Evolutionary conservation across 2,888 invertebrate species (phyloP).

Genomic region (Bimastos eiseni): DNA sequence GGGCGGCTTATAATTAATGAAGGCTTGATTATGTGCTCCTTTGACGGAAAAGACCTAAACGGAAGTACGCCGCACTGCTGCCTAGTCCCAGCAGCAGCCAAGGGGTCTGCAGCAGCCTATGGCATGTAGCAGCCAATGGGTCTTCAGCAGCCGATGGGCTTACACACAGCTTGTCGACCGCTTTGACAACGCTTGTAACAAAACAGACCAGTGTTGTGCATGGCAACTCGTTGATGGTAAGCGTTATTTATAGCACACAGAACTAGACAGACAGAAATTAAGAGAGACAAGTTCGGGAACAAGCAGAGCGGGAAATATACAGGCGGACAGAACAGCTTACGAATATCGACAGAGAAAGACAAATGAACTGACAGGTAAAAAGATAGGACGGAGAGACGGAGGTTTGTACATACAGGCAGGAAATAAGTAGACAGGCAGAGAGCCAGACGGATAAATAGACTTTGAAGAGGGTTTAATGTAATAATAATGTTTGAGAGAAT

Average conservation of each 20-base stretch:
- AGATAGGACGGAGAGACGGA: neutral
- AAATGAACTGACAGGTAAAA: neutral
- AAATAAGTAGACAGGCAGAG: neutral
- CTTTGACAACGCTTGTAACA: neutral
- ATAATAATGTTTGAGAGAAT: too few relatives aligned
- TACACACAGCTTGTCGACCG: neutral
- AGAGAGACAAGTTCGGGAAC: too few relatives aligned
- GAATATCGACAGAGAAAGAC: neutral
- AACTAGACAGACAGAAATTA: neutral
- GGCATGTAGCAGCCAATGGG: too few relatives aligned
- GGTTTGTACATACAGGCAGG: neutral
- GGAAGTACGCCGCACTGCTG: neutral
- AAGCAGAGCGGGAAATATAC: too few relatives aligned
- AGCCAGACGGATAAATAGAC: too few relatives aligned
- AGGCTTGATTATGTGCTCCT: neutral
- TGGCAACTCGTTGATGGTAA: neutral
- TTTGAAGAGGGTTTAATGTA: too few relatives aligned
- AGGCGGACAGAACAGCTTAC: neutral
- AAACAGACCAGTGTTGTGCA: neutral
- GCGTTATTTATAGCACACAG: slow-evolving; percentile 13
- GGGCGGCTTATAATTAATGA: slow-evolving; percentile 2
- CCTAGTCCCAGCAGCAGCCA: too few relatives aligned
- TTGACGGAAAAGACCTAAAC: neutral
- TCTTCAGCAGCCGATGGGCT: too few relatives aligned
- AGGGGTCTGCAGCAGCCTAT: neutral